Base-by-base conservation (phyloP, 2,113 vertebrate genomes). In the Bombycilla garrulus region DNA sequence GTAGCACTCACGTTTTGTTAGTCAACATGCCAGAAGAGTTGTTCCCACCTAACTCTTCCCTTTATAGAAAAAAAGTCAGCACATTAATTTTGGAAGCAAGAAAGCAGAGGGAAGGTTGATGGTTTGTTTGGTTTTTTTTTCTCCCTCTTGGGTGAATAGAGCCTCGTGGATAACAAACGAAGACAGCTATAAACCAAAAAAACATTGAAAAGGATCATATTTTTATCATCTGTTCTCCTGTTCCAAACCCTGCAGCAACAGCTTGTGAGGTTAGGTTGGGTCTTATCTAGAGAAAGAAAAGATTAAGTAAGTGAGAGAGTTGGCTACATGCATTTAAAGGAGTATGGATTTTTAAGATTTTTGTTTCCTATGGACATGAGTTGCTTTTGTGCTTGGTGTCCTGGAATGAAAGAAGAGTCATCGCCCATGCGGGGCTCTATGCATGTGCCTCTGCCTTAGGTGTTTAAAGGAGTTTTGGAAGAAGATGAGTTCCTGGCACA, bases 21-120 rank as follows among this genome's bases (percentile, higher is more conserved):
- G 76, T 67, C 79, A 83, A 74, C 28, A 10, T 70, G 40, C 61
- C 1, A n/a, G n/a, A 90, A 72, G 26, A 88, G 38, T 25, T 86
- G 33, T 62, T 97, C 82, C 82, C 93, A 93, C 64, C 81, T 93
- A 80, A 57, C 45, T 88, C 50, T 95, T 90, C 51, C 44, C 64
- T 90, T 74, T 73, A 78, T 20, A 88, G 93, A 92, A 95, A 80
- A 81, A 88, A 83, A 56, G 10, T 66, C 69, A 74, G 44, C 44
- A 29, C 36, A 25, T 66, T 44, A 20, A 64, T 71, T 96, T 80
- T 71, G 42, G 44, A 69, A 88, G 71, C 12, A 7, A 4, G 78
- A 82, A 90, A 47, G 42, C 51, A 84, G 42, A 82, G 28, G 29
- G 35, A 77, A 61, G 6, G 33, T 54, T 67, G 53, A 35, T 42